Conservation (phyloP, 2,113 vertebrate species). For the Noturus placidus region DNA sequence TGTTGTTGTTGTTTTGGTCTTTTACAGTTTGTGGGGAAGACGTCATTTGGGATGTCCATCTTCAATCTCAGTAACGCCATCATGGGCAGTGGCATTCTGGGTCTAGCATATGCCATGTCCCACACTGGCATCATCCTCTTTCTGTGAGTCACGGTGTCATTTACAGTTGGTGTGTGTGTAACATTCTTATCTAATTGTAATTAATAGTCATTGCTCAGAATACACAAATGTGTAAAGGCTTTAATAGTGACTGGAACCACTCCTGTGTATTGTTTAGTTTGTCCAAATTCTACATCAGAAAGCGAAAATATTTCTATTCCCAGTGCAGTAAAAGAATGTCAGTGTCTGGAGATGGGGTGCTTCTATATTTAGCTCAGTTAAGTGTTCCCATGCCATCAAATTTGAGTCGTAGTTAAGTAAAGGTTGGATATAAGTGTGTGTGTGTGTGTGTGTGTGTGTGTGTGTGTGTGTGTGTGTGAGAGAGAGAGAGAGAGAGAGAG, state of each 20-base stretch:
- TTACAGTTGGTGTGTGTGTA: slow-evolving; percentile 18
- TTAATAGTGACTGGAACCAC: not conserved
- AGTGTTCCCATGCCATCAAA: not conserved
- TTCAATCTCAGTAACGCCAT: slow-evolving; percentile 88
- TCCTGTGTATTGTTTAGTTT: not conserved
- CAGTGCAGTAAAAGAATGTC: slow-evolving; percentile 20
- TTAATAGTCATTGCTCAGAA: not conserved
- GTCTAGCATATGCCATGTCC: slow-evolving; percentile 81
- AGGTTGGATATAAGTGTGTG: slow-evolving; percentile 4
- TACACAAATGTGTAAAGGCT: not conserved
- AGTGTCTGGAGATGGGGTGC: slow-evolving; percentile 4
- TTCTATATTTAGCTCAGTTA: slow-evolving; percentile 8
- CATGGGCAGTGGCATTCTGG: slow-evolving; percentile 85
- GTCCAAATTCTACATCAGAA: not conserved
- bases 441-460: slow-evolving; percentile 33
- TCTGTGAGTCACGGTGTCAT: slow-evolving; percentile 72
- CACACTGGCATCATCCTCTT: slow-evolving; percentile 83
- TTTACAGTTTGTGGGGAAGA: slow-evolving; percentile 81
- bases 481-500: slow-evolving; percentile 15
- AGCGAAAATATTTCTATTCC: not conserved
- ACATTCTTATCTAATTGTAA: not conserved
- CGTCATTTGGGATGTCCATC: slow-evolving; percentile 82
- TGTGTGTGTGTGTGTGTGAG: too few relatives aligned
- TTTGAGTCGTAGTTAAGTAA: slow-evolving; percentile 18
- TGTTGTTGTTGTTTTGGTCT: slow-evolving; percentile 38